Base-by-base conservation (phyloP, 2,797 vertebrate genomes). In the Pyrocephalus nanus region DNA sequence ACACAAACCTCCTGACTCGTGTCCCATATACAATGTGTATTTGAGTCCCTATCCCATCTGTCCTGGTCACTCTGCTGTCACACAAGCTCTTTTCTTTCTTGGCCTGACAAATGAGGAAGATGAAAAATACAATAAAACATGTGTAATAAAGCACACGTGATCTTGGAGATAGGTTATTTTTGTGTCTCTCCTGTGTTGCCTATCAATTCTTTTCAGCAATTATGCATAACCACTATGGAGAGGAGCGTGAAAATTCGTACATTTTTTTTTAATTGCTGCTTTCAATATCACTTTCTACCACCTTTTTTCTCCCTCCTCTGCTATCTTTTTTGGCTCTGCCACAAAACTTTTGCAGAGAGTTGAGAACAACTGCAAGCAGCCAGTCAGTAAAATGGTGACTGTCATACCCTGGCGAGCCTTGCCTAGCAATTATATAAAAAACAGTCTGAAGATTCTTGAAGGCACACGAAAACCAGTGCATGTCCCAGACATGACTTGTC, bases 131-230 rank as follows among this genome's bases (percentile, higher is more conserved):
- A 9, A 81, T 15, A 29, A 51, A 81, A 57, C 5, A 26, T 2
- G 6, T 0, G 0, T 20, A 51, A 80, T 5, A 30, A 70, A 88
- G 29, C 4, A 64, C 73, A 62, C 2, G 1, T 9, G 4, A 47
- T 23, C 86, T 80, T 67, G 13, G n/a, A 75, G 26, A 50, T 1
- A 11, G 34, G 6, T 29, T 71, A 22, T 51, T 64, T 73, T 86
- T 69, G 12, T 53, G 23, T 15, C 60, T 82, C 58, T 73, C 12
- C 20, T 42, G 15, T 32, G 38, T 12, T 78, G 69, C 38, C 8
- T 69, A 75, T 27, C 32, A 8, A 0, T 40, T 29, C 78, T 57
- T 76, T 16, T 60, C 22, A 86, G 22, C 18, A 42, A 25, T 42
- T 43, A 73, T 25, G 19, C 51, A 69, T 23, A 58, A 30, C 8